These are phyloP conservation scores for Oasisia sp. DNA, from an alignment of 2,888 invertebrate genomes.

Conservation along the genomic window DNA sequence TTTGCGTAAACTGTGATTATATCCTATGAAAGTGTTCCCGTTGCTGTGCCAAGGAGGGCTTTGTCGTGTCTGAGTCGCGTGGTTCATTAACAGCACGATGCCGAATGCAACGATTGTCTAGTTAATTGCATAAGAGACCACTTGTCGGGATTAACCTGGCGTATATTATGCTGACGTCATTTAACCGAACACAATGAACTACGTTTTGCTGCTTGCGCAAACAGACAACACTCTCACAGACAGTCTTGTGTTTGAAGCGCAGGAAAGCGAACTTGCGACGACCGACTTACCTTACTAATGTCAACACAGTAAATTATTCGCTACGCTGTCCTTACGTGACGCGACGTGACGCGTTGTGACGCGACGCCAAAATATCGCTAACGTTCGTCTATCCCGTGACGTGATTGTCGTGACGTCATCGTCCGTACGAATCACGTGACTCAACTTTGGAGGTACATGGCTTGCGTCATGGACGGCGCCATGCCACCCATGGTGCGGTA, in stretches of 20 bases:
- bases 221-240: not conserved
- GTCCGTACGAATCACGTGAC: not conserved
- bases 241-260: not conserved
- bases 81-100: not conserved
- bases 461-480: not conserved
- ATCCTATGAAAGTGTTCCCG: not conserved
- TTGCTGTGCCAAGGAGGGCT: not conserved
- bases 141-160: not conserved
- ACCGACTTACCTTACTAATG: conserved; percentile 7
- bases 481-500: not conserved
- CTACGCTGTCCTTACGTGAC: not conserved
- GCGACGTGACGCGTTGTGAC: not conserved
- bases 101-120: not conserved
- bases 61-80: not conserved
- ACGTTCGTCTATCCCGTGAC: not conserved
- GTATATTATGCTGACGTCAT: not conserved
- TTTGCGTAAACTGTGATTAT: not conserved
- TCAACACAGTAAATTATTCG: not conserved
- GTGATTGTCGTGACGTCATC: not conserved
- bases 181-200: not conserved
- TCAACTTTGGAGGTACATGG: conserved; percentile 6
- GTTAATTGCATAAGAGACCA: not conserved
- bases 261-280: not conserved
- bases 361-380: not conserved
- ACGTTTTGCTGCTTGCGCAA: not conserved